These are phyloP conservation scores for Aethes cnicana DNA, from an alignment of 2,888 invertebrate genomes.

Conservation along the genomic window DNA sequence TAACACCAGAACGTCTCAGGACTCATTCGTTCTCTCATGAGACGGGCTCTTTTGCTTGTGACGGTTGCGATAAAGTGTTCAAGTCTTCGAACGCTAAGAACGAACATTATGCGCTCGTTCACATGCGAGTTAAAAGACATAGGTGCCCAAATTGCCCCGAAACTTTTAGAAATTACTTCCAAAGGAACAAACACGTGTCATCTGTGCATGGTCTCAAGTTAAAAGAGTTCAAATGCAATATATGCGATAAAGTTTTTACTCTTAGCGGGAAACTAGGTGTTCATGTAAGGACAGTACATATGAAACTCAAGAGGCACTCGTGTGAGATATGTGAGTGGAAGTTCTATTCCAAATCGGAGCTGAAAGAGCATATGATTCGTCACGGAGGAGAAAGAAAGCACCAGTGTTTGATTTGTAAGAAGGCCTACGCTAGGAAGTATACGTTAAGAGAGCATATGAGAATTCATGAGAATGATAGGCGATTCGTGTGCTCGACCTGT, in stretches of 20 bases:
- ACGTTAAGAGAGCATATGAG: constrained; percentile 70
- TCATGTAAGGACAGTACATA: constrained; percentile 66
- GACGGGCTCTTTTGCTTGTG: constrained; percentile 65
- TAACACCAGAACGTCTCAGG: constrained; percentile 64
- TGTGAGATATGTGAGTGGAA: constrained; percentile 79
- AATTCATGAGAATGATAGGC: constrained; percentile 67
- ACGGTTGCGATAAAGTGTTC: constrained; percentile 75
- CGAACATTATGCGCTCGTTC: constrained; percentile 74
- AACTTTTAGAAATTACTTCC: constrained; percentile 68
- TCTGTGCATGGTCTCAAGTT: constrained; percentile 62
- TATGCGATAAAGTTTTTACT: constrained; percentile 67
- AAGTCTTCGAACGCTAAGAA: constrained; percentile 70
- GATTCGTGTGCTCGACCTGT: constrained; percentile 64
- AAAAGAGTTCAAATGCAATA: constrained; percentile 67
- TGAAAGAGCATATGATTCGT: constrained; percentile 79
- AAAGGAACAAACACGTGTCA: constrained; percentile 68
- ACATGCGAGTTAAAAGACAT: constrained; percentile 70
- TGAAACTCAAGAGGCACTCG: constrained; percentile 67
- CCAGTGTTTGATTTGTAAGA: constrained; percentile 75
- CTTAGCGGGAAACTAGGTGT: constrained; percentile 65
- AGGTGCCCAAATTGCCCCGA: constrained; percentile 69
- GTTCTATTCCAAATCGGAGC: constrained; percentile 77
- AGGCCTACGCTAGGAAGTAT: constrained; percentile 73
- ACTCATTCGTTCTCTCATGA: constrained; percentile 66
- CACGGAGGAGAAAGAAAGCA: constrained; percentile 78